Percentiles rank a stretch among this genome's conserved stretches.
phyloP scores from a whole-genome alignment of 2,888 invertebrate genomes.

The Eupsilia transversa region DNA sequence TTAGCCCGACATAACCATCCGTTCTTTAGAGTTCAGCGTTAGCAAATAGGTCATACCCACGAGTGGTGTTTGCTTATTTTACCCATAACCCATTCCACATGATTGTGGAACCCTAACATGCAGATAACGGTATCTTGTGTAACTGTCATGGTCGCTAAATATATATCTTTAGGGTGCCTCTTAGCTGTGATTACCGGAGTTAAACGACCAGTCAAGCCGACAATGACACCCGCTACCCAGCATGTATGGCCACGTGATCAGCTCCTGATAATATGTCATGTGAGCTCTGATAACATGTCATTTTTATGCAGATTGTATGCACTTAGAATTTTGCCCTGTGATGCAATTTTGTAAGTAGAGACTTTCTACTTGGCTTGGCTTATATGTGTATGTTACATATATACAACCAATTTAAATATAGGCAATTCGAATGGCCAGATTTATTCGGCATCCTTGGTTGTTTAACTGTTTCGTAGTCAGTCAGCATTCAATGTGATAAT shows the following conservation, averaged over 20 bases:
- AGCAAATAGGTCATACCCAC: neutral
- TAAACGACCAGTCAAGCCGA: constrained; percentile 29
- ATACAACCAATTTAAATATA: constrained; percentile 10
- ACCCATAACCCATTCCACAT: neutral
- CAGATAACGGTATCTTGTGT: constrained; percentile 25
- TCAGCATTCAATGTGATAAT: neutral
- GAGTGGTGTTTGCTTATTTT: neutral
- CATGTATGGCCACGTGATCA: constrained; percentile 54
- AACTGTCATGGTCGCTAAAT: neutral
- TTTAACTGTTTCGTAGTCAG: neutral
- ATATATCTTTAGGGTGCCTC: constrained; percentile 7
- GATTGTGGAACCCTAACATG: neutral
- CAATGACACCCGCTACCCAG: constrained; percentile 40
- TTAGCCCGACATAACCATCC: neutral
- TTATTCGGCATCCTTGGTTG: neutral
- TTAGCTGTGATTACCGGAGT: constrained; percentile 32
- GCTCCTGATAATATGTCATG: constrained; percentile 38
- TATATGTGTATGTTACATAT: too few species aligned
- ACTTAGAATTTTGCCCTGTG: constrained; percentile 31
- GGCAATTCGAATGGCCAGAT: neutral
- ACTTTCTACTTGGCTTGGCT: constrained; percentile 43
- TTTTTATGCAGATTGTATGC: constrained; percentile 55
- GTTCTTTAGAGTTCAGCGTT: neutral
- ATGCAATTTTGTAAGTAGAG: constrained; percentile 18
- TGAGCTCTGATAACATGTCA: constrained; percentile 42